Evolutionary conservation across 2,113 vertebrate species (phyloP), one percentile per base, ranked within the genome.

Genomic region (Rhinoderma darwinii): DNA sequence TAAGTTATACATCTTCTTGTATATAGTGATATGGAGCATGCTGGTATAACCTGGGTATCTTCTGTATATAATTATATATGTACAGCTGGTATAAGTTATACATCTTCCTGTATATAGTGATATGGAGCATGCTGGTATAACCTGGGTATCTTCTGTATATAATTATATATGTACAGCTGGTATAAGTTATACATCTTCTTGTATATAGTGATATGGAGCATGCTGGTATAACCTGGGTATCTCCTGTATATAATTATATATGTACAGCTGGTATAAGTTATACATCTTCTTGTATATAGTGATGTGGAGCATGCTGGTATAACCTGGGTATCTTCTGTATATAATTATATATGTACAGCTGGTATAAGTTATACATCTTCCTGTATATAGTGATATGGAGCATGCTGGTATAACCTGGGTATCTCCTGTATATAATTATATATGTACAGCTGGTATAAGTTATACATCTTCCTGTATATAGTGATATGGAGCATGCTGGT

Each of bases 351-450:
- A 32, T 30, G 12, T 32, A 14, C n/a, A 30, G 61, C 61, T 15
- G 61, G 2, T 66, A 66, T 66, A 66, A 66, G 5, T 7, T 66
- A 7, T 11, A 30, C 20, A 27, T 66, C n/a, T n/a, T n/a, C n/a
- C 27, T 66, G 61, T 66, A 66, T 66, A 66, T 66, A 66, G 7
- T 66, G n/a, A 66, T 66, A 66, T 32, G 7, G 5, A 7, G 0
- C 5, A 3, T 8, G 61, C 61, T 15, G 61, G 9, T 66, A 66
- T 66, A 66, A 66, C n/a, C 27, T 66, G 27, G n/a, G 27, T 0
- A 66, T 66, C 27, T 30, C n/a, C 61, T 32, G 61, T 66, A 66
- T 66, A 66, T 66, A 66, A 32, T 66, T 25, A 66, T 66, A 66
- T 66, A 15, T 30, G 27, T 32, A 12, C n/a, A 30, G 61, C 61